A percentile compares a stretch with the other conserved stretches of the same genome.
phyloP scores from a whole-genome alignment of 2,888 invertebrate genomes.

The Sepiola atlantica region DNA sequence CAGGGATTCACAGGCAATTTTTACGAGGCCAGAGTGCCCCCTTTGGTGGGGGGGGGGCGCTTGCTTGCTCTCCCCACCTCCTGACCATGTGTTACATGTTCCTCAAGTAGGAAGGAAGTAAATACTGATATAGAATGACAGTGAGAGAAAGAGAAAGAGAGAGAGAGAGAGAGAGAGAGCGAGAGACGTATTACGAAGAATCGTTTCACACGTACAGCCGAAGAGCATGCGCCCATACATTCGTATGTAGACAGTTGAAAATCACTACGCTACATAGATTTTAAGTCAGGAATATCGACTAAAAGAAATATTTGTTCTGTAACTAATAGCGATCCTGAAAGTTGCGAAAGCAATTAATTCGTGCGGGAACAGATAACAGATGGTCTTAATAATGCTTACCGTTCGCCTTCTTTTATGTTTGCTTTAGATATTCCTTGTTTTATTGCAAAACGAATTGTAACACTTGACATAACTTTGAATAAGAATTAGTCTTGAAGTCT shows the following conservation, averaged over 20 bases:
- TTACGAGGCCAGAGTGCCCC: too few relatives aligned
- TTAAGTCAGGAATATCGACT: not conserved
- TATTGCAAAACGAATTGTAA: not conserved
- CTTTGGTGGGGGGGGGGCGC: too few relatives aligned
- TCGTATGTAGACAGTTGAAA: not conserved
- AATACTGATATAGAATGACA: too few relatives aligned
- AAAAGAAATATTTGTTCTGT: not conserved
- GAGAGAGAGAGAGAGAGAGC: not conserved
- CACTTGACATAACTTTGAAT: not conserved
- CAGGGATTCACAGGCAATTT: too few relatives aligned
- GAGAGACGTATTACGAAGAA: not conserved
- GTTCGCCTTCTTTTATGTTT: not conserved
- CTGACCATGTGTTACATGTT: too few relatives aligned
- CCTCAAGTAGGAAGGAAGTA: too few relatives aligned
- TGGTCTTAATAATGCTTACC: not conserved
- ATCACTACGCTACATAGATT: not conserved
- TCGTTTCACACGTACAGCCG: not conserved
- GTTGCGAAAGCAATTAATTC: not conserved
- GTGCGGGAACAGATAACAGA: not conserved
- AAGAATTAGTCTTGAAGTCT: not conserved
- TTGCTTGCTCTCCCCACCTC: too few relatives aligned
- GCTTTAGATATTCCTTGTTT: not conserved
- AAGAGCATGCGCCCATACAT: not conserved
- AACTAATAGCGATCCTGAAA: not conserved
- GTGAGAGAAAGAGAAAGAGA: not conserved